These are phyloP conservation scores for Zapornia atra DNA, from an alignment of 2,113 vertebrate species.

Conservation along the genomic window DNA sequence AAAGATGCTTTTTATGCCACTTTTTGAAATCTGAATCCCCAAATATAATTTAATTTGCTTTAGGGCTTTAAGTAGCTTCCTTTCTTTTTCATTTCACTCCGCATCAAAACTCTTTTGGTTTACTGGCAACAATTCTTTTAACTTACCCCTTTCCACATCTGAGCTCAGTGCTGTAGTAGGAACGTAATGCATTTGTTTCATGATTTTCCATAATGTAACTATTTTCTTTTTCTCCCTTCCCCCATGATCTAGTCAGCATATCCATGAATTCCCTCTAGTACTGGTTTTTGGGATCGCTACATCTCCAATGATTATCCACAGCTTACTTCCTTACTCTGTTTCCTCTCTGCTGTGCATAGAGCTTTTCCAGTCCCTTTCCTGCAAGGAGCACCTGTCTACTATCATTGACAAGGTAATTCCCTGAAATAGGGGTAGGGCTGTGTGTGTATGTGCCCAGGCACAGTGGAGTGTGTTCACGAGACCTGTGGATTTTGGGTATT, in stretches of 20 bases:
- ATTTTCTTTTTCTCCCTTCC: background rate
- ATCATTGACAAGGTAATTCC: constrained; percentile 90
- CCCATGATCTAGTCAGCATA: constrained; percentile 81
- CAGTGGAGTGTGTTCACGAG: background rate
- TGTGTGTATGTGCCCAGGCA: background rate
- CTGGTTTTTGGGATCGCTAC: constrained; percentile 96
- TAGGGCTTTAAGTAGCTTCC: background rate
- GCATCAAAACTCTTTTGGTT: background rate
- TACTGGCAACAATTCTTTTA: background rate
- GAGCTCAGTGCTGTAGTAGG: background rate
- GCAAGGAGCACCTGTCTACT: constrained; percentile 90
- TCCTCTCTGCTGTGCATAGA: constrained; percentile 94
- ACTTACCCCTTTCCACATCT: background rate
- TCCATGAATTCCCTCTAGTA: constrained; percentile 86
- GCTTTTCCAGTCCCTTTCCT: constrained; percentile 93
- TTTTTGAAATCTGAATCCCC: background rate
- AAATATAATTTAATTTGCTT: background rate
- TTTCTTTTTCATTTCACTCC: background rate
- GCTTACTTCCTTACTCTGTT: constrained; percentile 90
- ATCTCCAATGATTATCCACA: constrained; percentile 91
- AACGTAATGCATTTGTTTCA: background rate
- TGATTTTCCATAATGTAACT: background rate
- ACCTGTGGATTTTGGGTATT: background rate
- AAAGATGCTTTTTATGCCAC: background rate
- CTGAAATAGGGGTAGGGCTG: background rate